Evolutionary conservation across 2,797 vertebrate species (phyloP), one percentile per base, ranked within the genome.

Genomic region (Micropoecilia bifurca): DNA sequence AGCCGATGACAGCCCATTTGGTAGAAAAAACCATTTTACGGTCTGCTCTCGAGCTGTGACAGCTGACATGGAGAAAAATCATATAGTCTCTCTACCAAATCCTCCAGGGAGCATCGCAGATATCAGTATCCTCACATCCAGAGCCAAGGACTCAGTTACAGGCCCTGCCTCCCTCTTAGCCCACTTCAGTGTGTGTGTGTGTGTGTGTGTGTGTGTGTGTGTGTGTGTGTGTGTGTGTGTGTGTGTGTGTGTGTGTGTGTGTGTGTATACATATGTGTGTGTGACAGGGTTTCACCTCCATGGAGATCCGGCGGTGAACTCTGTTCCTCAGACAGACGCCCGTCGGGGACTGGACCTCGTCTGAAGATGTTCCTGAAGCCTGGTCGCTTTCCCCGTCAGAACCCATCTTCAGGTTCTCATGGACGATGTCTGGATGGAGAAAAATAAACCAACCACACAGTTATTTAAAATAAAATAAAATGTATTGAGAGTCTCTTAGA

Each of bases 331-430:
- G 96, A 93, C 98, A 99, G 89, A 99, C 98, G 10, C 98, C 98
- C 2, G 97, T 99, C 10, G 98, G 98, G 77, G 98, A 99, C 80
- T 99, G 98, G 74, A 99, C 97, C 96, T 99, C 98, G 87, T 99
- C 98, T 22, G 98, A 99, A n/a, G 98, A 99, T 0, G 98, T 99
- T 86, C 98, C 98, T 28, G 98, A 99, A 22, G 98, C 98, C 93
- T 99, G 98, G 94, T 99, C 98, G 85, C 98, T 99, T 95, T 98
- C 97, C 46, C 96, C 97, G 57, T 99, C 98, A 2, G 98, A 99
- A 73, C 98, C 98, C 97, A 99, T 99, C 96, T 99, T 99, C 90
- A 99, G 94, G 93, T 99, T 99, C 95, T 99, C 98, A 77, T 99
- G 98, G 80, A 99, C 98, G 78, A 99, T 99, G 94, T 99, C 98